These are phyloP conservation scores for Jordanella pulchra DNA, from an alignment of 2,797 vertebrate species.

Conservation along the genomic window DNA sequence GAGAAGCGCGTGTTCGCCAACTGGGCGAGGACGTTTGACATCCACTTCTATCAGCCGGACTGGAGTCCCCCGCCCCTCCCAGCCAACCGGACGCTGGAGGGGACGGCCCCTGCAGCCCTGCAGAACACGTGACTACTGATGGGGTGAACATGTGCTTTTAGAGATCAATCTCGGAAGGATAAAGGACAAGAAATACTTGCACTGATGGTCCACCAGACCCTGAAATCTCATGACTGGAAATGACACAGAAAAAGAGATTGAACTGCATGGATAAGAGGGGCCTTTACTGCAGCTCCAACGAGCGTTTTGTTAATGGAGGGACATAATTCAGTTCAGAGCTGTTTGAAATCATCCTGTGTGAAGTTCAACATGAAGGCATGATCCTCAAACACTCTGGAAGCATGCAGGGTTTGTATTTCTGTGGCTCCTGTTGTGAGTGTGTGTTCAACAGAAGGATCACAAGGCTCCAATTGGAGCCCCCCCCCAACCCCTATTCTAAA, in stretches of 20 bases:
- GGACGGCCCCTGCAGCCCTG: neutral
- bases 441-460: conserved; percentile 39
- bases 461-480: conserved; percentile 16
- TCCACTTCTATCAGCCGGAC: conserved; percentile 95
- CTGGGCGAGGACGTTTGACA: conserved; percentile 94
- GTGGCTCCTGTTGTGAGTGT: conserved; percentile 26
- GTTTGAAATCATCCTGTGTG: conserved; percentile 25
- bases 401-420: conserved; percentile 40
- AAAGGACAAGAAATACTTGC: neutral
- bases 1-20: conserved; percentile 95
- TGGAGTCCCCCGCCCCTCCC: conserved; percentile 87
- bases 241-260: neutral
- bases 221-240: neutral
- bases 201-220: conserved; percentile 4
- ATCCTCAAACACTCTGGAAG: conserved; percentile 28
- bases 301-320: conserved; percentile 6
- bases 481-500: too few relatives aligned
- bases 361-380: conserved; percentile 22
- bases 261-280: neutral
- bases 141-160: neutral
- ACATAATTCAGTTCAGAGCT: conserved; percentile 24
- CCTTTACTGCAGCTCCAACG: neutral
- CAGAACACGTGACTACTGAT: conserved; percentile 66
- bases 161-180: conserved; percentile 2
- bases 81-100: conserved; percentile 60